Conservation (phyloP, 2,888 invertebrate species). For the Polydrusus cervinus region DNA sequence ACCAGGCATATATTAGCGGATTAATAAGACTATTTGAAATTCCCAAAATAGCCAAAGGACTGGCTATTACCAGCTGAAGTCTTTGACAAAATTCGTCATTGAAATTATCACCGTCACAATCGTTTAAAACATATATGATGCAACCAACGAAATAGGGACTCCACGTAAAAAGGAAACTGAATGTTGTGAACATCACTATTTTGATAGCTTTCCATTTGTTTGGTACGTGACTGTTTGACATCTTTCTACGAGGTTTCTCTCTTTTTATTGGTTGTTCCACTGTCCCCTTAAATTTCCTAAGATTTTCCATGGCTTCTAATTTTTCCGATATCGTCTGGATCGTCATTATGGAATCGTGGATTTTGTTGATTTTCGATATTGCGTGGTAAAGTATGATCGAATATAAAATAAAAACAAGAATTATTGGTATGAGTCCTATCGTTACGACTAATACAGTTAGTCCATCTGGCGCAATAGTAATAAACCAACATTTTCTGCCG, state of each 20-base stretch:
- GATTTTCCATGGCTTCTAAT: constrained; percentile 39
- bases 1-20: constrained; percentile 81
- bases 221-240: constrained; percentile 60
- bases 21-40: constrained; percentile 78
- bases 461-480: constrained; percentile 74
- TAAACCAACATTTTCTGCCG: constrained; percentile 76
- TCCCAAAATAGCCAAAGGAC: constrained; percentile 77
- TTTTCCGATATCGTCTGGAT: constrained; percentile 46
- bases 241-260: constrained; percentile 19
- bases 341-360: constrained; percentile 59
- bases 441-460: constrained; percentile 75
- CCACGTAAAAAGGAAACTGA: constrained; percentile 78
- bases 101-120: constrained; percentile 55
- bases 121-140: constrained; percentile 72
- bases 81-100: constrained; percentile 70
- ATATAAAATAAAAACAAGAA: constrained; percentile 73
- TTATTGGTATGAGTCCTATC: constrained; percentile 74
- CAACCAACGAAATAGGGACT: constrained; percentile 77
- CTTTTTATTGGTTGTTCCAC: constrained; percentile 39
- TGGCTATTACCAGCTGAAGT: constrained; percentile 73
- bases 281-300: constrained; percentile 61
- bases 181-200: constrained; percentile 77
- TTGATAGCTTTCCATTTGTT: constrained; percentile 78
- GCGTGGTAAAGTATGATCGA: constrained; percentile 76
- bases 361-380: constrained; percentile 73